Percentiles rank a stretch among this genome's conserved stretches.
phyloP scores from a whole-genome alignment of 2,888 invertebrate species.

The Apamea crenata region DNA sequence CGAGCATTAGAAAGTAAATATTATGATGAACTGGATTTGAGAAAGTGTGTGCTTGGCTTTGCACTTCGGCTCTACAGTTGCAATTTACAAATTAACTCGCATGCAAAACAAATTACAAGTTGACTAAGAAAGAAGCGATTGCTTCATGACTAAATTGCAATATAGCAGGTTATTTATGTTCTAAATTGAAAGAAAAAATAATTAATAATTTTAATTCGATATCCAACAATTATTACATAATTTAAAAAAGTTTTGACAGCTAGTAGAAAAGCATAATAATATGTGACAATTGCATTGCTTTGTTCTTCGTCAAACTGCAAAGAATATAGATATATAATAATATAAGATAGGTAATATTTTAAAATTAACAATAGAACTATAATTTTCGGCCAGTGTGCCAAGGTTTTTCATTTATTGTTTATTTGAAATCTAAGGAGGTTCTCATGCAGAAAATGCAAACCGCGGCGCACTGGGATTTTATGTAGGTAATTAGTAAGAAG shows the following conservation, averaged over 20 bases:
- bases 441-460: constrained; percentile 8
- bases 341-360: neutral
- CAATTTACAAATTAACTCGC: neutral
- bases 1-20: constrained; percentile 22
- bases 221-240: neutral
- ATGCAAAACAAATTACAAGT: neutral
- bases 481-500: neutral
- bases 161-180: neutral
- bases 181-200: neutral
- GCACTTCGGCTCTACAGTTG: neutral
- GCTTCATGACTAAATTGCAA: constrained; percentile 4
- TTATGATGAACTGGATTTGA: constrained; percentile 1
- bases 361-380: constrained; percentile 17
- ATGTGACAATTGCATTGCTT: neutral
- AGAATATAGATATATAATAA: too few species aligned
- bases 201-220: neutral
- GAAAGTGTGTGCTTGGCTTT: constrained; percentile 11
- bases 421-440: constrained; percentile 34
- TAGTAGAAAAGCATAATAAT: neutral
- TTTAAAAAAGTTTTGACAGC: neutral
- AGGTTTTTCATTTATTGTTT: constrained; percentile 22
- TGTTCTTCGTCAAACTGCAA: neutral
- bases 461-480: neutral
- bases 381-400: constrained; percentile 42
- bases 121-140: neutral